A percentile compares a stretch with the other conserved stretches of the same genome.
phyloP scores from a whole-genome alignment of 2,888 invertebrate genomes.

The Rambutsinella grinnellia region DNA sequence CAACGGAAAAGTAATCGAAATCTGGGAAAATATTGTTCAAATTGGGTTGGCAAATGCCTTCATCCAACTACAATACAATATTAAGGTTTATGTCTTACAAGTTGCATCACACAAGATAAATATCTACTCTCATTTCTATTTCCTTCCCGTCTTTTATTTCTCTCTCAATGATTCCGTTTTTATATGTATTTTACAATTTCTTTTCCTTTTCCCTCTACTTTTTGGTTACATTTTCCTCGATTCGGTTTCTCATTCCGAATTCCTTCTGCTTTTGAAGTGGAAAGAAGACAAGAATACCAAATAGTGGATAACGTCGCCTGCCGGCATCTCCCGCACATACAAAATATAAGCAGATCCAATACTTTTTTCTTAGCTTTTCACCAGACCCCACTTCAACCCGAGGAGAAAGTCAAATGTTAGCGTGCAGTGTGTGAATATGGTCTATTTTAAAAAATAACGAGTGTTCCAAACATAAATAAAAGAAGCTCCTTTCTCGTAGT shows the following conservation, averaged over 20 bases:
- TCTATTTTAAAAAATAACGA: constrained; percentile 22
- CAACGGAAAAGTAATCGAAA: too few relatives aligned
- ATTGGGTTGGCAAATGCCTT: too few relatives aligned
- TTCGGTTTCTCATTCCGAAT: constrained; percentile 39
- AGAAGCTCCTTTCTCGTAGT: neutral
- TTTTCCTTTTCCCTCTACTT: constrained; percentile 7
- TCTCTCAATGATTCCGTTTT: neutral
- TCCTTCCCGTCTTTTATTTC: neutral
- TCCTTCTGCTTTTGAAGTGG: constrained; percentile 27
- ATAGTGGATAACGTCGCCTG: constrained; percentile 30
- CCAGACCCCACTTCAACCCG: neutral
- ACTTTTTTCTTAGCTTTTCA: too few relatives aligned
- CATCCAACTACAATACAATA: too few relatives aligned
- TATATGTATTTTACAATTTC: neutral
- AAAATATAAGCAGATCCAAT: too few relatives aligned
- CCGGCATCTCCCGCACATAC: too few relatives aligned
- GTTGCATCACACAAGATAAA: too few relatives aligned
- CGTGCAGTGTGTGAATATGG: constrained; percentile 2
- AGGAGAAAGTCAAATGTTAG: neutral
- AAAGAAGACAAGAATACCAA: constrained; percentile 43
- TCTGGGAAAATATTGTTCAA: too few relatives aligned
- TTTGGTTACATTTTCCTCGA: constrained; percentile 28
- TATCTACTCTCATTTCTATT: constrained; percentile 27
- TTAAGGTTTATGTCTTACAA: too few relatives aligned
- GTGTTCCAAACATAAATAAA: constrained; percentile 29